Evolutionary conservation across 2,888 invertebrate genomes (phyloP), one percentile per base, ranked within the genome.

Genomic region (Hypercompe scribonia): DNA sequence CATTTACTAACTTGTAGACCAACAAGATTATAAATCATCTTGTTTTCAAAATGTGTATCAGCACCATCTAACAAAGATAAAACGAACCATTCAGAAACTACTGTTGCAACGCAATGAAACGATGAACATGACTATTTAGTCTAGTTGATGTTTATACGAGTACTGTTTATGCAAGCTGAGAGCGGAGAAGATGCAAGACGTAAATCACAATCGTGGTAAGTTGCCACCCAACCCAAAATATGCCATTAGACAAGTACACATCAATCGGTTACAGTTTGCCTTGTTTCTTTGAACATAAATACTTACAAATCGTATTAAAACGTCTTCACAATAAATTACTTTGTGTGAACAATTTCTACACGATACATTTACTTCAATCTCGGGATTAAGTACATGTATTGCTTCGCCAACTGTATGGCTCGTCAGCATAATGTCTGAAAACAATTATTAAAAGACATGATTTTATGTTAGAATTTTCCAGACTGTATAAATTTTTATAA

Each of bases 221-320:
- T 46, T 21, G 21, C 46, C 7, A 7, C 7, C 46, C 21, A 21
- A 46, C 7, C 21, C 7, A 5, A 46, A 7, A 21, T 21, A 21
- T 21, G 18, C 18, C 42, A 42, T 10, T 42, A 46, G 1, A 2
- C 21, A 21, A 46, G 7, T 46, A 21, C 46, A 0, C 46, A 46
- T 18, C 21, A 21, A 42, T 42, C 42, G 18, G 42, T 21, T 50
- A 24, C 50, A 50, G 5, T 24, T 50, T 50, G 8, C 7, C 34
- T 33, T 34, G 1, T 34, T 24, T 10, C 33, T n/a, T 24, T 7
- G 5, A 33, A 18, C 3, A 34, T 13, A 61, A 58, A 68, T 70
- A 88, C 89, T 87, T 84, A 91, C 91, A 70, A 90, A 70, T 42
- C 46, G 33, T 1, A 91, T 86, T 4, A 72, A 74, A 1, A 90